Base-by-base conservation (phyloP, 2,113 vertebrate species). In the Strix aluco region DNA sequence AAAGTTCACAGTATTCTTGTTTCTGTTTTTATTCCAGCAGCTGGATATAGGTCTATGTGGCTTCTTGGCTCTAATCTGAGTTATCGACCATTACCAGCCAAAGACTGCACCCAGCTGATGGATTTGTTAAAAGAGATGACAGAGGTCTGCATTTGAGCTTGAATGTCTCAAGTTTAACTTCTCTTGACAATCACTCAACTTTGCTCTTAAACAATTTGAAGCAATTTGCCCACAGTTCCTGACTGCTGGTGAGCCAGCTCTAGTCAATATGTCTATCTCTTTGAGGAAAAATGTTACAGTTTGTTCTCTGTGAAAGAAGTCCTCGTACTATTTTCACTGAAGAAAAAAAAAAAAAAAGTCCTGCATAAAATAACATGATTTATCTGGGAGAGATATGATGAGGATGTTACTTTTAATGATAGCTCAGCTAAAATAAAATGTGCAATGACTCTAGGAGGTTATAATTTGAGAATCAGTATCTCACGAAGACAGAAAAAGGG, bases 371-470 rank as follows among this genome's bases (percentile, higher is more conserved):
- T 34, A 73, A 59, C 14, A 21, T 74, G 36, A 81, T 96, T 96
- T 92, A 49, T 94, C 54, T 74, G 61, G 29, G 51, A 86, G 36
- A 83, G 19, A 40, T 80, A 36, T 51, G 81, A 91, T 70, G 67
- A 94, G 42, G 80, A 55, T 90, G 71, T 38, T 95, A 77, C 86
- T 95, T 96, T 88, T 93, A 96, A 95, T 94, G 91, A 84, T 71
- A 97, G 40, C 87, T 97, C 86, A 93, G 90, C 93, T 92, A 63
- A 95, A 96, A 96, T 89, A 83, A 91, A 86, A 91, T 81, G 63
- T 91, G 11, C 66, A 83, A 55, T 90, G 86, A 94, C 71, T 96
- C 73, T 62, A 40, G 52, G 71, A 96, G 62, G 87, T 93, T 95
- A 79, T 93, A 7, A 81, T 92, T 77, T 78, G 71, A 95, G 44